Conservation (phyloP, 2,888 invertebrate species). For the Hemaris fuciformis region DNA sequence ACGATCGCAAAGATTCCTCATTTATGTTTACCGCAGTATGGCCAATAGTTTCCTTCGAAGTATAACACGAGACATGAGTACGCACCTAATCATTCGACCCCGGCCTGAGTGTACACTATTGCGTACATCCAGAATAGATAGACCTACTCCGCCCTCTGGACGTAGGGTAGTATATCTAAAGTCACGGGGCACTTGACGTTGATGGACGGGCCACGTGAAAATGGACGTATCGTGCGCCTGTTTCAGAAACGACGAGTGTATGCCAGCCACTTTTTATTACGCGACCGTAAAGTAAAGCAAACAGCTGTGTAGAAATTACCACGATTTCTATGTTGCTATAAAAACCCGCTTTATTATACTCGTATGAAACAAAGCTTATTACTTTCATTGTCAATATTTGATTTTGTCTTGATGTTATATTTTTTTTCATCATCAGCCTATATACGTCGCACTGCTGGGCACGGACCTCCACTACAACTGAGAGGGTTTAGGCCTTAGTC, state of each 20-base stretch:
- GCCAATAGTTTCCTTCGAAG: background rate
- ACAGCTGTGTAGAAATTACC: constrained; percentile 53
- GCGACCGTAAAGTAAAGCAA: constrained; percentile 49
- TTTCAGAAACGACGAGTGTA: constrained; percentile 43
- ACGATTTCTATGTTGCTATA: constrained; percentile 39
- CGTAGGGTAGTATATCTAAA: background rate
- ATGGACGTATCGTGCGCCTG: constrained; percentile 33
- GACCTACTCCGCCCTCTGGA: constrained; percentile 19
- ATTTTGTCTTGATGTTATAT: background rate
- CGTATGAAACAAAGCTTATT: background rate
- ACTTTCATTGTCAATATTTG: background rate
- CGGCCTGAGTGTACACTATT: constrained; percentile 35
- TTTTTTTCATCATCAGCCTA: too few species aligned
- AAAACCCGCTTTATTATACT: constrained; percentile 22
- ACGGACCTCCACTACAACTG: too few species aligned
- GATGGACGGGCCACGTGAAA: constrained; percentile 24
- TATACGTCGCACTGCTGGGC: too few species aligned
- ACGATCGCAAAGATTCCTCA: background rate
- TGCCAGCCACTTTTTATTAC: constrained; percentile 57
- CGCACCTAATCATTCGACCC: constrained; percentile 28
- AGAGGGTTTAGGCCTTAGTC: too few species aligned
- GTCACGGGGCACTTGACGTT: background rate
- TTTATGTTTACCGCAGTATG: background rate
- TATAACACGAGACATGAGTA: constrained; percentile 17
- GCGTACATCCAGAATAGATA: constrained; percentile 27